phyloP scores from a whole-genome alignment of 2,797 vertebrate species.

The Dendrocincla fuliginosa region DNA sequence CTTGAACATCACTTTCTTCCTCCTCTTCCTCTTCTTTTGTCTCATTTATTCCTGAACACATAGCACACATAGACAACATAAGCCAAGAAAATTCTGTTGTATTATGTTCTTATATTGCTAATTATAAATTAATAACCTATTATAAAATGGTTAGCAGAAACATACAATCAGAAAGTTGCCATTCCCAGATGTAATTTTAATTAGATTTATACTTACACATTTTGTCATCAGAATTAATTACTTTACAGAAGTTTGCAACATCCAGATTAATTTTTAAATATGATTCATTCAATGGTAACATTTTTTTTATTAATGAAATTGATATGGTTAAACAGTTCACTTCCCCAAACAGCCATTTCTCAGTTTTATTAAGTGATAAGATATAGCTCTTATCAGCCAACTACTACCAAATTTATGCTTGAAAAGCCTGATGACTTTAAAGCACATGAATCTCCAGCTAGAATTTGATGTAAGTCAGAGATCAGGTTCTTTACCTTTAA shows the following conservation, averaged over 20 bases:
- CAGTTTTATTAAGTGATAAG: background rate
- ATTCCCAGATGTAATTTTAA: background rate
- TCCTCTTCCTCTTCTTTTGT: slow-evolving; percentile 69
- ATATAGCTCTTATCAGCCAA: background rate
- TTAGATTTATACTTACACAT: background rate
- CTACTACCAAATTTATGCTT: background rate
- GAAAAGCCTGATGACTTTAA: background rate
- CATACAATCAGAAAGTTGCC: background rate
- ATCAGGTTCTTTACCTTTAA: background rate
- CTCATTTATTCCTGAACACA: slow-evolving; percentile 80
- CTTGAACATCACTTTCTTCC: slow-evolving; percentile 86
- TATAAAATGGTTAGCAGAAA: background rate
- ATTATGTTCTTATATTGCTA: background rate
- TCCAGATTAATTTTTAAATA: background rate
- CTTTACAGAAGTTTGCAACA: background rate
- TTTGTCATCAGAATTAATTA: background rate
- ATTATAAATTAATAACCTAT: background rate
- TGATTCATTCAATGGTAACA: background rate
- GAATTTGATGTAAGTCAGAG: background rate
- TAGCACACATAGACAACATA: background rate
- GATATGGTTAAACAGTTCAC: background rate
- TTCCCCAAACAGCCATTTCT: background rate
- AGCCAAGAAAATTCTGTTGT: background rate
- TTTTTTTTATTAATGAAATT: background rate
- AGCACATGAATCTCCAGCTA: background rate